These are phyloP conservation scores for Nesoenas mayeri DNA, from an alignment of 2,113 vertebrate species.

Conservation along the genomic window DNA sequence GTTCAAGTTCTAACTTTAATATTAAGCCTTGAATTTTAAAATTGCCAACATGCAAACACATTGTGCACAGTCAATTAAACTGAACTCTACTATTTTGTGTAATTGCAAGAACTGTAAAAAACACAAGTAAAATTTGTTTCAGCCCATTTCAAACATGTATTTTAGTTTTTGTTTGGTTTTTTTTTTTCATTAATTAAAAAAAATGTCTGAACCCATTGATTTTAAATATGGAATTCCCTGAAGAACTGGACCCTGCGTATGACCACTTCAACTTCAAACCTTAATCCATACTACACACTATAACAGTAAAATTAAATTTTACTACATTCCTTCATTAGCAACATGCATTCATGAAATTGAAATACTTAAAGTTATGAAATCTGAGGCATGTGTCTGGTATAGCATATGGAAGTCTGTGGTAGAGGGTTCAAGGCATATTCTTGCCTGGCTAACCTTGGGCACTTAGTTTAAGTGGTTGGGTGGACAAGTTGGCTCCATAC, in stretches of 20 bases:
- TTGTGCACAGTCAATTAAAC: neutral
- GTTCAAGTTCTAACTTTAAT: neutral
- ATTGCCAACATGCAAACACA: neutral
- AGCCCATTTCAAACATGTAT: neutral
- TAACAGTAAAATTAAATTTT: neutral
- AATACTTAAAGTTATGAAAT: neutral
- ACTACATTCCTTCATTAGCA: neutral
- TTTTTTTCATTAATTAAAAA: neutral
- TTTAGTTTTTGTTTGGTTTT: no score
- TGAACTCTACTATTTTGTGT: neutral
- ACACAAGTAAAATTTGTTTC: neutral
- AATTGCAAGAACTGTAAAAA: neutral
- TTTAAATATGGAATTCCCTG: neutral
- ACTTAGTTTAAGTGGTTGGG: neutral
- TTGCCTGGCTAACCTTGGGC: neutral
- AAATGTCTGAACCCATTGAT: neutral
- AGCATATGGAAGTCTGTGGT: neutral
- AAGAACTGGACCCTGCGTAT: neutral
- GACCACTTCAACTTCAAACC: neutral
- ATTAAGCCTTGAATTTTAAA: neutral
- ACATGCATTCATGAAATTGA: neutral
- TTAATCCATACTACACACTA: neutral
- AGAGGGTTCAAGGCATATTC: neutral
- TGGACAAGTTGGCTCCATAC: neutral
- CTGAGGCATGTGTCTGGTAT: neutral